Conservation (phyloP, 2,797 vertebrate genomes). For the Artibeus jamaicensis region DNA sequence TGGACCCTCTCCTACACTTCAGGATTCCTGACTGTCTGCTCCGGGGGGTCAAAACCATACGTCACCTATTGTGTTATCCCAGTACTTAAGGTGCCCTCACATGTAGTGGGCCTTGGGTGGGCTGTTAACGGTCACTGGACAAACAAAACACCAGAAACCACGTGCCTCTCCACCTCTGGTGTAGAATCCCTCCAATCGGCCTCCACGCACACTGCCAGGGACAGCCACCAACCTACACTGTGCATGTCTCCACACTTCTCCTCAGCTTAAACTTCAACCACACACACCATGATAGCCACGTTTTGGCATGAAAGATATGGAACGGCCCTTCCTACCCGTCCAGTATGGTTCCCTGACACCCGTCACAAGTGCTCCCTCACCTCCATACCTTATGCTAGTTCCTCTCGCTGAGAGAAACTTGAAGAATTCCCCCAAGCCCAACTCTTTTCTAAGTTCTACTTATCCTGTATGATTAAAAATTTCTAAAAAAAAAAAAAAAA, state of each 20-base stretch:
- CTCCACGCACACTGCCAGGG: not conserved
- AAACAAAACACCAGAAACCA: not conserved
- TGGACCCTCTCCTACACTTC: not conserved
- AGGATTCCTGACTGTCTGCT: not conserved
- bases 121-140: not conserved
- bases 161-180: not conserved
- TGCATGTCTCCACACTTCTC: not conserved
- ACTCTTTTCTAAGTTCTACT: not conserved
- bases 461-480: not conserved
- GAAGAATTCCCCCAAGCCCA: not conserved
- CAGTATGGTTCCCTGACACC: not conserved
- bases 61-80: not conserved
- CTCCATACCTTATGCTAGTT: not conserved
- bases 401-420: not conserved
- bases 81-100: not conserved
- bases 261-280: not conserved
- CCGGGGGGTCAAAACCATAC: not conserved
- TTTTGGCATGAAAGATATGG: not conserved
- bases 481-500: not conserved
- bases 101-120: not conserved
- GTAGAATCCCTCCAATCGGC: not conserved
- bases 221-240: not conserved
- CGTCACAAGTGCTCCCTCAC: not conserved
- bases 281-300: not conserved
- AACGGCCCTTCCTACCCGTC: not conserved